These are phyloP conservation scores for Lepidothrix coronata DNA, from an alignment of 2,113 vertebrate genomes.

Conservation along the genomic window DNA sequence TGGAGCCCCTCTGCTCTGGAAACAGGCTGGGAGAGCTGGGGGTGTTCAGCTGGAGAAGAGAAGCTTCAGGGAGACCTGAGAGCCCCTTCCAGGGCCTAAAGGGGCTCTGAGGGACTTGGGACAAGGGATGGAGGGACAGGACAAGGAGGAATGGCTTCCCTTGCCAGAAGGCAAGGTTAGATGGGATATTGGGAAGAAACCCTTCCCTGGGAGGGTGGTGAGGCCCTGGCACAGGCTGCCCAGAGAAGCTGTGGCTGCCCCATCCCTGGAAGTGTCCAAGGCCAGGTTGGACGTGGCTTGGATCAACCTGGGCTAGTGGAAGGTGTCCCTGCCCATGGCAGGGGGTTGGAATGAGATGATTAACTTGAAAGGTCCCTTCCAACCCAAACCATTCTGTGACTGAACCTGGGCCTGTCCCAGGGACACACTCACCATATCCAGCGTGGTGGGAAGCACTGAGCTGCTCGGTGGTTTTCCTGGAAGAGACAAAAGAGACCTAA, in stretches of 20 bases:
- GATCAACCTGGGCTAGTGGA: accelerated
- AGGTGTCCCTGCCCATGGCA: not conserved
- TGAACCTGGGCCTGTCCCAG: accelerated
- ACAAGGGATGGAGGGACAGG: not conserved
- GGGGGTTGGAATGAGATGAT: not conserved
- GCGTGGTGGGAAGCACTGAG: accelerated
- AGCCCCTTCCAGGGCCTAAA: not conserved
- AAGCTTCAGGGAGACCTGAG: not conserved
- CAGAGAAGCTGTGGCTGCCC: not conserved
- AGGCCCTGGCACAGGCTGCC: accelerated
- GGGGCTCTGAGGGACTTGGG: not conserved
- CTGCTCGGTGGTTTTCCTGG: not conserved
- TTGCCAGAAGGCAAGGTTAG: not conserved
- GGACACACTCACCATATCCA: conserved; percentile 23
- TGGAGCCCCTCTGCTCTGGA: not conserved
- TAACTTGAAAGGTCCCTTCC: not conserved
- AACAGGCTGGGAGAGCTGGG: not conserved
- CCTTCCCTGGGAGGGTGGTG: accelerated
- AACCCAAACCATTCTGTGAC: accelerated
- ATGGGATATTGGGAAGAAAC: not conserved
- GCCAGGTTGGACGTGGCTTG: accelerated
- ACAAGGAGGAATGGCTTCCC: not conserved
- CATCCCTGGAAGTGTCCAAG: not conserved
- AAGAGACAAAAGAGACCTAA: not conserved
- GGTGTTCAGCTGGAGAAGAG: not conserved